Evolutionary conservation across 2,113 vertebrate species (phyloP).

Genomic region (Pelmatolapia mariae): DNA sequence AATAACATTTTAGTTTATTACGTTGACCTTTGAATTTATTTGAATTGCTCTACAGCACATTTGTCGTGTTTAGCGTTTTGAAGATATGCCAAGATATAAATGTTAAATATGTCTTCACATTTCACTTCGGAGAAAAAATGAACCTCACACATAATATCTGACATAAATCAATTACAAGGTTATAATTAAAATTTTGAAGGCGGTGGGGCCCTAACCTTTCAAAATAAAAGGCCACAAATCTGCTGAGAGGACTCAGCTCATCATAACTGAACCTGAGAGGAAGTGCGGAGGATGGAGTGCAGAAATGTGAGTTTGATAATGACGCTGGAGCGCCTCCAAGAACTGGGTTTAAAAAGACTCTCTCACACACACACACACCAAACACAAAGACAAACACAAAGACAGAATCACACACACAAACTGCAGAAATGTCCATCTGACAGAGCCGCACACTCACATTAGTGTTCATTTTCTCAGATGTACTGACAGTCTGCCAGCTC

Average conservation of each 20-base stretch:
- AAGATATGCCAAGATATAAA: neutral
- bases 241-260: neutral
- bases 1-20: neutral
- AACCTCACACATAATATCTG: neutral
- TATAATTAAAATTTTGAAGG: neutral
- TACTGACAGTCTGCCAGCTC: neutral
- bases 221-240: neutral
- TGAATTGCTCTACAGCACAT: neutral
- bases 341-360: neutral
- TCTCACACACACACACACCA: neutral
- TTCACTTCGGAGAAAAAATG: neutral
- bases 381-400: neutral
- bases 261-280: neutral
- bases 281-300: neutral
- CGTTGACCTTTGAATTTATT: neutral
- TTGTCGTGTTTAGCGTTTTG: neutral
- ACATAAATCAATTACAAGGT: neutral
- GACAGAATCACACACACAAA: neutral
- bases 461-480: neutral
- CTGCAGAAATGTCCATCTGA: neutral
- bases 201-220: neutral
- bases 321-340: neutral
- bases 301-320: neutral
- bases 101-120: neutral
- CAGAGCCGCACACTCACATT: neutral